Evolutionary conservation across 2,888 invertebrate species (phyloP).

Genomic region (Pyralis farinalis): DNA sequence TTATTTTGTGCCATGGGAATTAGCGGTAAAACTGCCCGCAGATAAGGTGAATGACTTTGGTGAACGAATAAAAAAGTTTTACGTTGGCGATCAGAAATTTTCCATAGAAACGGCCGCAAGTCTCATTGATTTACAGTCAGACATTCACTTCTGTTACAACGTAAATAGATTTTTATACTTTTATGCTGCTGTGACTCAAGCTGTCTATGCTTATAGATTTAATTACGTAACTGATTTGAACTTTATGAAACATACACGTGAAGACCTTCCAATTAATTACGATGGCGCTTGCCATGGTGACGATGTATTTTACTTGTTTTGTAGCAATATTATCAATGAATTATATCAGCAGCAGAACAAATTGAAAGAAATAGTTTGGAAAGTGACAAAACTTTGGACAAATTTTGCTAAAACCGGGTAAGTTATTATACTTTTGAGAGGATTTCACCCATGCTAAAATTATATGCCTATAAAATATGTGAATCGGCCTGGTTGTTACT

Average conservation of each 20-base stretch:
- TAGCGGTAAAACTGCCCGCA: slow-evolving; percentile 20
- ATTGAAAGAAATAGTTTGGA: slow-evolving; percentile 33
- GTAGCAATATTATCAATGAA: slow-evolving; percentile 34
- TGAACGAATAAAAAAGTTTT: slow-evolving; percentile 27
- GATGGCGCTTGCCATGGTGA: slow-evolving; percentile 55
- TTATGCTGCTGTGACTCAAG: slow-evolving; percentile 15
- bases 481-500: too few relatives aligned
- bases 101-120: slow-evolving; percentile 20
- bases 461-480: too few relatives aligned
- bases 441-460: too few relatives aligned
- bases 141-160: slow-evolving; percentile 26
- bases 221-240: slow-evolving; percentile 30
- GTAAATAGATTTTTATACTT: slow-evolving; percentile 25
- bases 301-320: slow-evolving; percentile 54
- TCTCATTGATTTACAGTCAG: slow-evolving; percentile 22
- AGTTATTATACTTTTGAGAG: too few relatives aligned
- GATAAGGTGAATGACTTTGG: slow-evolving; percentile 24
- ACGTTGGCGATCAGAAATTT: slow-evolving; percentile 26
- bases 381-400: slow-evolving; percentile 55
- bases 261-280: slow-evolving; percentile 6
- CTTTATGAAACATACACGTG: slow-evolving; percentile 20
- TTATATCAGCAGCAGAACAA: slow-evolving; percentile 32
- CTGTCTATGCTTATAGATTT: slow-evolving; percentile 29
- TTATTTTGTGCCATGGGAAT: slow-evolving; percentile 30
- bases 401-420: slow-evolving; percentile 62